phyloP scores from a whole-genome alignment of 2,888 invertebrate genomes.

The Nebria salina region DNA sequence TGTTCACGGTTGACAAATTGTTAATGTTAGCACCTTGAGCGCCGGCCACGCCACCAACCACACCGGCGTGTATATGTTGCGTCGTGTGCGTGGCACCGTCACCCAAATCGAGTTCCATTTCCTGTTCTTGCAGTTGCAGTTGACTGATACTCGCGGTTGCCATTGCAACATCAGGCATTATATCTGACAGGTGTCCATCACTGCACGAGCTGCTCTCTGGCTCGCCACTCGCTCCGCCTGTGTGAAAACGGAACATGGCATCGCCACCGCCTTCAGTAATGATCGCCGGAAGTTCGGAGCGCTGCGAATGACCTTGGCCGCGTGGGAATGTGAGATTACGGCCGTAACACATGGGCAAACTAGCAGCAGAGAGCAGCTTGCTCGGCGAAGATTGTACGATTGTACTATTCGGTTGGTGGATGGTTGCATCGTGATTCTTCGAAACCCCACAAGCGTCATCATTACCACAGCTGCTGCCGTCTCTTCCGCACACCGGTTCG shows the following conservation, averaged over 20 bases:
- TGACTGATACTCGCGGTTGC: slow-evolving; percentile 80
- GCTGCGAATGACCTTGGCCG: slow-evolving; percentile 59
- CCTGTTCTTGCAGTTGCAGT: slow-evolving; percentile 71
- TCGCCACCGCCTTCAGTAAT: slow-evolving; percentile 70
- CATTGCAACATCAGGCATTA: slow-evolving; percentile 94
- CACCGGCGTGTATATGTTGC: neutral
- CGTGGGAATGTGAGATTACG: slow-evolving; percentile 73
- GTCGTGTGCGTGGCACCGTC: slow-evolving; percentile 74
- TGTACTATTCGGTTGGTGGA: neutral
- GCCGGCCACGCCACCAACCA: neutral
- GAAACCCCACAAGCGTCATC: slow-evolving; percentile 53
- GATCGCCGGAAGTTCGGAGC: slow-evolving; percentile 72
- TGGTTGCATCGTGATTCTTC: slow-evolving; percentile 46
- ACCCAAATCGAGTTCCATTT: slow-evolving; percentile 84
- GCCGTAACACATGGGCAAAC: slow-evolving; percentile 64
- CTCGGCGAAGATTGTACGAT: slow-evolving; percentile 62
- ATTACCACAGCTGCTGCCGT: slow-evolving; percentile 42
- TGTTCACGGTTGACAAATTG: neutral
- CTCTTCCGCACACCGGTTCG: slow-evolving; percentile 50
- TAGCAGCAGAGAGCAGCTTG: slow-evolving; percentile 53
- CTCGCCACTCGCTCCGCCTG: slow-evolving; percentile 53
- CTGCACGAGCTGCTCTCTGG: slow-evolving; percentile 69
- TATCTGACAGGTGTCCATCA: slow-evolving; percentile 79
- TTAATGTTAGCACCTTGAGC: neutral
- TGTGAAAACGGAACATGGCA: slow-evolving; percentile 54